Evolutionary conservation across 2,113 vertebrate species (phyloP), one percentile per base, ranked within the genome.

Genomic region (Agelaius phoeniceus): DNA sequence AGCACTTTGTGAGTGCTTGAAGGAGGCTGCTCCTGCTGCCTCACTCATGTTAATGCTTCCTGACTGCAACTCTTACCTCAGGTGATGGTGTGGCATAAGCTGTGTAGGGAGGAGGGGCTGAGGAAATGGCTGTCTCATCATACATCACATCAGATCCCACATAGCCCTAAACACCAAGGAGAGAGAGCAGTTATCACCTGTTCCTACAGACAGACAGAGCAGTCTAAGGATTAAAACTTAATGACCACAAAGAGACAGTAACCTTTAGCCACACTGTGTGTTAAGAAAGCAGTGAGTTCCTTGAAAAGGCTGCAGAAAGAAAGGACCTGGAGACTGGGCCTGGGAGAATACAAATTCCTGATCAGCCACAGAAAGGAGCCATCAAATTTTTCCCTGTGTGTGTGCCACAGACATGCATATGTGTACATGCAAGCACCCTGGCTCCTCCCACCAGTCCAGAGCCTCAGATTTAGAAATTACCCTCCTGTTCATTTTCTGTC

Each of bases 101-200:
- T 68, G 97, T 97, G 33, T 98, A 98, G 16, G 98, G 98, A 68
- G 98, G 98, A 24, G 98, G 98, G 1, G 97, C 97, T 5, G 98
- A 97, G 74, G 95, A 98, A 80, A 98, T 87, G 3, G 94, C 93
- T 26, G 95, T 97, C 74, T 98, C 98, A 75, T 98, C 98, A 15
- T 97, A 98, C 59, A 98, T 92, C 74, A 97, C 94, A 17, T 98
- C 96, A 66, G 98, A 97, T 86, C 97, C 98, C 87, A 98, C 9
- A 1, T 97, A 98, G 31, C 96, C 94, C 98, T 98, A 68, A 78
- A 89, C 23, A 61, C 30, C 78, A 83, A 2, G 18, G 84, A 66
- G 4, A 94, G 13, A 79, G 2, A 84, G 54, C 44, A 93, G 59
- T 43, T 84, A 87, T 0, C 20, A 84, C 30, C 55, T 84, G 55